A percentile compares a stretch with the other conserved stretches of the same genome.
phyloP scores from a whole-genome alignment of 2,797 vertebrate genomes.

The Sitta carolinensis region DNA sequence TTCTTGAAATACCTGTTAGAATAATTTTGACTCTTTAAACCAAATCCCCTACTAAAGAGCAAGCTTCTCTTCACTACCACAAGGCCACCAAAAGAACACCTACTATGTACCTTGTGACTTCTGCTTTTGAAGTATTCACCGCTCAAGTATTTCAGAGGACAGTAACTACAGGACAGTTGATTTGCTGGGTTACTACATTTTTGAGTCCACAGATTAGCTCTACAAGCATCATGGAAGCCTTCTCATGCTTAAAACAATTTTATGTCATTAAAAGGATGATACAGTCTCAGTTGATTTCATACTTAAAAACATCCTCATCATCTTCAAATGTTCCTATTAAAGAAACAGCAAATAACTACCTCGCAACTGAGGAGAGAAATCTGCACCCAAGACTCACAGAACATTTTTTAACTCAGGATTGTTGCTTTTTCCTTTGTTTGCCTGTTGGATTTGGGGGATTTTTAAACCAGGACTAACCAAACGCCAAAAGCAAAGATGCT shows the following conservation, averaged over 20 bases:
- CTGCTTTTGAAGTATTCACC: neutral
- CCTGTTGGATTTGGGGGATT: neutral
- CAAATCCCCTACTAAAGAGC: neutral
- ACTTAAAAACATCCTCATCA: neutral
- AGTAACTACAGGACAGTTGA: neutral
- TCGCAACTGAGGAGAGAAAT: neutral
- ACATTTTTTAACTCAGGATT: neutral
- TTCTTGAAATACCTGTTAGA: neutral
- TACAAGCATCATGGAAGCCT: neutral
- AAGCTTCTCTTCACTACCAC: neutral
- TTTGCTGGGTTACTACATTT: neutral
- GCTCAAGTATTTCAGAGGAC: neutral
- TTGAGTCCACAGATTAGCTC: neutral
- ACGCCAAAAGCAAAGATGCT: neutral
- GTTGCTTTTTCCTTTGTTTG: neutral
- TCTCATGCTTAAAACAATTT: neutral
- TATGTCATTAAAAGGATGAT: neutral
- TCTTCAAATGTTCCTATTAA: neutral
- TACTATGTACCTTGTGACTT: accelerated
- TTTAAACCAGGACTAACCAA: neutral
- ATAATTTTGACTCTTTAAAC: neutral
- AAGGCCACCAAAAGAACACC: neutral
- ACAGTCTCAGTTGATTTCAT: neutral
- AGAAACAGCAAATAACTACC: neutral
- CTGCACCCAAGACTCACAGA: neutral